Evolutionary conservation across 2,888 invertebrate genomes (phyloP).

Genomic region (Sceliomorpha sp.): DNA sequence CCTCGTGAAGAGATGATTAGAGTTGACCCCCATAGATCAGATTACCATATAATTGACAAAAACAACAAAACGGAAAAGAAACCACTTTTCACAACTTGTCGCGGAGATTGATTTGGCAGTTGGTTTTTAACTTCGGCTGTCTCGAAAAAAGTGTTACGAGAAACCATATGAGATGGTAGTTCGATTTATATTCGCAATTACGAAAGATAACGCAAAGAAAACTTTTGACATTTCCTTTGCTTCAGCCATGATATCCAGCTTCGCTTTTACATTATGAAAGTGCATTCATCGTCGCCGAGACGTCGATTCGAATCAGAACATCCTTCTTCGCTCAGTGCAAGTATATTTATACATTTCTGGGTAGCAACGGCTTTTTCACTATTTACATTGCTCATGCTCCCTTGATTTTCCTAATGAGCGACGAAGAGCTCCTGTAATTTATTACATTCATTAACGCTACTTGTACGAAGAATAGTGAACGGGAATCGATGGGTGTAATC

Average conservation of each 20-base stretch:
- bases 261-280: neutral
- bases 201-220: neutral
- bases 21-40: too few relatives aligned
- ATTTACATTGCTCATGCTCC: slow-evolving; percentile 21
- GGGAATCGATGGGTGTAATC: slow-evolving; percentile 23
- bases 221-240: neutral
- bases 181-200: too few relatives aligned
- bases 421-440: slow-evolving; percentile 26
- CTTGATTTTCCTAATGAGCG: slow-evolving; percentile 40
- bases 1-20: too few relatives aligned
- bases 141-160: too few relatives aligned
- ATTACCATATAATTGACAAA: too few relatives aligned
- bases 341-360: slow-evolving; percentile 26
- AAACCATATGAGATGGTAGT: too few relatives aligned
- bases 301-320: slow-evolving; percentile 50
- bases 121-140: too few relatives aligned
- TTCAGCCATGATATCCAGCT: neutral
- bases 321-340: slow-evolving; percentile 26
- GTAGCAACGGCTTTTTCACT: slow-evolving; percentile 26
- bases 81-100: too few relatives aligned
- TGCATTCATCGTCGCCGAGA: neutral
- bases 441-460: slow-evolving; percentile 25
- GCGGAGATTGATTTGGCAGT: too few relatives aligned
- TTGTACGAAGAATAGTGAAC: slow-evolving; percentile 17
- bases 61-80: too few relatives aligned